Conservation (phyloP, 2,797 vertebrate species). For the Coilia nasus region DNA sequence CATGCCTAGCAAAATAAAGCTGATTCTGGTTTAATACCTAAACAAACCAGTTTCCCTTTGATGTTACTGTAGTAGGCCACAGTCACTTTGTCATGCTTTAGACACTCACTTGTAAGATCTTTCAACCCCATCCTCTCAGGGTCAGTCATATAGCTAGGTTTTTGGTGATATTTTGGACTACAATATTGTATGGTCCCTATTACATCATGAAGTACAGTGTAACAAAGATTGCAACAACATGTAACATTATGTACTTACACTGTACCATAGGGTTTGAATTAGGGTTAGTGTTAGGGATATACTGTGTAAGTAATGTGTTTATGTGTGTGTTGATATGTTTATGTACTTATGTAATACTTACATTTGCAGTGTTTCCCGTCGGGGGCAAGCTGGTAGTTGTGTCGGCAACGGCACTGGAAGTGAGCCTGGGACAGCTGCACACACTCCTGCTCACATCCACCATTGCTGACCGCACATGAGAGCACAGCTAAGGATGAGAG, state of each 20-base stretch:
- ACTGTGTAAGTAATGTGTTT: too few species aligned
- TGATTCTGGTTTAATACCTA: too few species aligned
- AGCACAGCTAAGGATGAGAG: constrained; percentile 66
- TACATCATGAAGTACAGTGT: too few species aligned
- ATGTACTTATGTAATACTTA: constrained; percentile 66
- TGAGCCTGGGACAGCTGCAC: constrained; percentile 72
- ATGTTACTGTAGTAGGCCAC: neutral
- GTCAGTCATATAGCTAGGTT: too few species aligned
- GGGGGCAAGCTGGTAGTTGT: constrained; percentile 73
- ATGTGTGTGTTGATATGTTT: too few species aligned
- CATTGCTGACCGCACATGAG: constrained; percentile 78
- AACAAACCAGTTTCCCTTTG: neutral
- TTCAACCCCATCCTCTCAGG: neutral
- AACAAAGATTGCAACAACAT: too few species aligned
- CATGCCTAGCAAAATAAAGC: too few species aligned
- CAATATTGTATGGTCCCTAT: too few species aligned
- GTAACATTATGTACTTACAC: too few species aligned
- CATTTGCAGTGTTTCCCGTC: constrained; percentile 74
- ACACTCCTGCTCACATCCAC: constrained; percentile 80
- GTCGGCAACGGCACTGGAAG: constrained; percentile 78
- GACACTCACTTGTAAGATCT: neutral
- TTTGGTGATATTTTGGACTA: too few species aligned
- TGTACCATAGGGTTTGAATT: too few species aligned
- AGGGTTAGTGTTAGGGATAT: too few species aligned
- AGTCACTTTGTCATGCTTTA: neutral